Conservation (phyloP, 1,140 invertebrate genomes). For the Pseudomyrmex cubaensis region DNA sequence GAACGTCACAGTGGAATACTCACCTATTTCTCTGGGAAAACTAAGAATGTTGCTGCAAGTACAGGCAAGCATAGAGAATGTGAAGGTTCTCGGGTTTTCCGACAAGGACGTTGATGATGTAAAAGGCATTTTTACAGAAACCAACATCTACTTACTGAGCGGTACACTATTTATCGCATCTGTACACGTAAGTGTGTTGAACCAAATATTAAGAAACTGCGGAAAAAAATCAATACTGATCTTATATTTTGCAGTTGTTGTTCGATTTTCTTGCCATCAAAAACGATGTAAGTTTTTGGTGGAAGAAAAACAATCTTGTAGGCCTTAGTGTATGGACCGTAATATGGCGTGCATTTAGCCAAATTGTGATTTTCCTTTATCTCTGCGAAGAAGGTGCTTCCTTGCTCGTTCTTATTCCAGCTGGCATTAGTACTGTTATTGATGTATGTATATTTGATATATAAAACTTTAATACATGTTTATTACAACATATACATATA, state of each 20-base stretch:
- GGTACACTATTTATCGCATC: conserved; percentile 96
- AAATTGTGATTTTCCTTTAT: conserved; percentile 97
- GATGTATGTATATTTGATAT: conserved; percentile 87
- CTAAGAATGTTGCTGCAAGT: conserved; percentile 92
- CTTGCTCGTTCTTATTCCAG: conserved; percentile 94
- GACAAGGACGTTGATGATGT: conserved; percentile 98
- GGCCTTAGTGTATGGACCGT: conserved; percentile 96
- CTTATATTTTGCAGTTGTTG: conserved; percentile 89
- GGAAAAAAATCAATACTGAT: neutral
- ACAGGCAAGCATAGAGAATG: conserved; percentile 90
- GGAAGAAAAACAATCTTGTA: conserved; percentile 92
- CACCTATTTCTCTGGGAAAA: conserved; percentile 89
- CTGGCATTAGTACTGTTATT: conserved; percentile 94
- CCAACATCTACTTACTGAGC: conserved; percentile 96
- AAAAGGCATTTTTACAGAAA: conserved; percentile 98
- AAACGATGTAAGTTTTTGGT: conserved; percentile 99
- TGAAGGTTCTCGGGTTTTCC: conserved; percentile 93
- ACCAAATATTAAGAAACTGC: neutral
- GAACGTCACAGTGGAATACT: conserved; percentile 87
- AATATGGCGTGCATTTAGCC: conserved; percentile 97
- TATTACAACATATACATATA: neutral
- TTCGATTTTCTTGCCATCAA: conserved; percentile 99
- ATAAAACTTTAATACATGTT: neutral
- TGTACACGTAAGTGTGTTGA: conserved; percentile 92
- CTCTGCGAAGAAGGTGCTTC: conserved; percentile 97